Percentiles rank a stretch among this genome's conserved stretches.
Evolutionary conservation across 2,888 invertebrate species (phyloP).

Genomic region (Drosophila aldrichi): DNA sequence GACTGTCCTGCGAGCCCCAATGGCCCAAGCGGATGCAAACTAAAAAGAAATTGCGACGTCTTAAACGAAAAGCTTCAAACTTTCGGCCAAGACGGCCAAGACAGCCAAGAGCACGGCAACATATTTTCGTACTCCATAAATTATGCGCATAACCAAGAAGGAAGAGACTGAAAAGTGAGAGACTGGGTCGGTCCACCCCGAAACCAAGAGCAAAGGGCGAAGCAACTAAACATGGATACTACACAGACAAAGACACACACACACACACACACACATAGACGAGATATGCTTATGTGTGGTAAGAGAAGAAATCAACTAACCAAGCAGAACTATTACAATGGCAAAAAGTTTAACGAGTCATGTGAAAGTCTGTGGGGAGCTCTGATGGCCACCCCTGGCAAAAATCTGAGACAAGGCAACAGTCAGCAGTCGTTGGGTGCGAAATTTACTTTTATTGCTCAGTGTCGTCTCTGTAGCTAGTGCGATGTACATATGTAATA

Average conservation of each 20-base stretch:
- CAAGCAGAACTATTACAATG: constrained; percentile 78
- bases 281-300: constrained; percentile 25
- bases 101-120: constrained; percentile 58
- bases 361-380: constrained; percentile 51
- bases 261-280: constrained; percentile 13
- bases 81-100: constrained; percentile 39
- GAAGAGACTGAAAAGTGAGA: constrained; percentile 19
- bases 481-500: constrained; percentile 45
- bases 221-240: constrained; percentile 26
- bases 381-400: not conserved
- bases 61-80: constrained; percentile 58
- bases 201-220: constrained; percentile 26
- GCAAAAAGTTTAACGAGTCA: constrained; percentile 79
- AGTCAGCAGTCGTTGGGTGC: constrained; percentile 8
- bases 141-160: constrained; percentile 77
- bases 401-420: constrained; percentile 14
- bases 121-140: constrained; percentile 81
- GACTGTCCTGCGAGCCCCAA: constrained; percentile 48
- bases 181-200: constrained; percentile 8
- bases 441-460: constrained; percentile 53
- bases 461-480: constrained; percentile 13
- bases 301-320: constrained; percentile 68
- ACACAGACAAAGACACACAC: constrained; percentile 12
- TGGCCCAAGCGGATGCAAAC: constrained; percentile 16
- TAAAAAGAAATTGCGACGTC: constrained; percentile 57